These are phyloP conservation scores for Sicus ferrugineus DNA, from an alignment of 2,888 invertebrate species.

Conservation along the genomic window DNA sequence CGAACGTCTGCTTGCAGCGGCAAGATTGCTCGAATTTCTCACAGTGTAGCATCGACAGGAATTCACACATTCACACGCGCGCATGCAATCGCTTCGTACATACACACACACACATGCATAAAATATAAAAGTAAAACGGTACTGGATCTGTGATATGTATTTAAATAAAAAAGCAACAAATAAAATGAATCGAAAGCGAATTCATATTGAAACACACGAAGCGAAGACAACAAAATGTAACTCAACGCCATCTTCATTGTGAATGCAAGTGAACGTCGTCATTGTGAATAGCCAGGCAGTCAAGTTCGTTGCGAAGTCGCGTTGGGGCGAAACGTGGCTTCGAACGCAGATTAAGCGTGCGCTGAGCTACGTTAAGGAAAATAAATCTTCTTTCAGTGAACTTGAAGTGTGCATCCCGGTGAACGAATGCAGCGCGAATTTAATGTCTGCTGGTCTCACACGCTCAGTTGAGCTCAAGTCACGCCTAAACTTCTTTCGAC, in stretches of 20 bases:
- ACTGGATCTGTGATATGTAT: constrained; percentile 65
- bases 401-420: too few species aligned
- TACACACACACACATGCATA: constrained; percentile 37
- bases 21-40: not conserved
- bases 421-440: too few species aligned
- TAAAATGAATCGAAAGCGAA: constrained; percentile 44
- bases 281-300: constrained; percentile 29
- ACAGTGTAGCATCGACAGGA: constrained; percentile 14
- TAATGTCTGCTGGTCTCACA: too few species aligned
- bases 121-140: constrained; percentile 58
- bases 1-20: not conserved
- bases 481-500: too few species aligned
- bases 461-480: too few species aligned
- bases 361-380: too few species aligned
- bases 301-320: constrained; percentile 20
- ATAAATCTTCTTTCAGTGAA: too few species aligned
- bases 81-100: constrained; percentile 19
- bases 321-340: not conserved
- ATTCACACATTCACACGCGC: constrained; percentile 21
- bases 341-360: too few species aligned
- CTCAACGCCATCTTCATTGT: constrained; percentile 22
- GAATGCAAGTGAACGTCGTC: constrained; percentile 15
- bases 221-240: constrained; percentile 24
- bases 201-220: constrained; percentile 41
- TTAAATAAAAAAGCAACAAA: constrained; percentile 45